Conservation (phyloP, 1,140 invertebrate genomes). For the Drosophila athabasca region DNA sequence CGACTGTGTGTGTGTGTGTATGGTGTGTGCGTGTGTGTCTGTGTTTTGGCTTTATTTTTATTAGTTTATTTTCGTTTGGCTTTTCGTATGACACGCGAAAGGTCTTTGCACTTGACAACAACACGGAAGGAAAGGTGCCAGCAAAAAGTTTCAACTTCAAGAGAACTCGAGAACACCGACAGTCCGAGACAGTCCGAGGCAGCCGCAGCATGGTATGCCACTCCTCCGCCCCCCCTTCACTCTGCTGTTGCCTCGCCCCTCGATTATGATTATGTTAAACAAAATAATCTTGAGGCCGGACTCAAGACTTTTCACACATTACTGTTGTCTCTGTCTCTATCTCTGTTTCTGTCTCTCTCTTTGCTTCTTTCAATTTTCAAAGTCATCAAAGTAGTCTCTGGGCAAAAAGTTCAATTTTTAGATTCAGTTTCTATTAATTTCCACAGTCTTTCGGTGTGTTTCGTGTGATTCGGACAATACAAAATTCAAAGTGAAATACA, state of each 20-base stretch:
- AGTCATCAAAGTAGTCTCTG: constrained; percentile 24
- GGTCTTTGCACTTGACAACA: constrained; percentile 74
- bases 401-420: constrained; percentile 9
- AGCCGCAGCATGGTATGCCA: too few species aligned
- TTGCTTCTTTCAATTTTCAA: constrained; percentile 26
- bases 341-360: neutral
- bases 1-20: constrained; percentile 17
- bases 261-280: constrained; percentile 34
- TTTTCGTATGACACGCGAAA: constrained; percentile 66
- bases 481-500: too few species aligned
- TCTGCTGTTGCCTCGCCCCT: constrained; percentile 35
- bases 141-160: constrained; percentile 24
- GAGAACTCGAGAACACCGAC: constrained; percentile 10
- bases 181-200: neutral
- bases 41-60: constrained; percentile 50
- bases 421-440: constrained; percentile 29
- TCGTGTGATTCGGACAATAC: neutral
- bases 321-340: constrained; percentile 10
- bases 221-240: constrained; percentile 4
- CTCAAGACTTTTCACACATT: constrained; percentile 39
- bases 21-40: constrained; percentile 12
- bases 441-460: neutral
- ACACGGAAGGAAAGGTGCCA: constrained; percentile 43
- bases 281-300: constrained; percentile 46
- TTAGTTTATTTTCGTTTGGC: constrained; percentile 40